Evolutionary conservation across 2,888 invertebrate genomes (phyloP), one percentile per base, ranked within the genome.

Genomic region (Slavum lentiscoides): DNA sequence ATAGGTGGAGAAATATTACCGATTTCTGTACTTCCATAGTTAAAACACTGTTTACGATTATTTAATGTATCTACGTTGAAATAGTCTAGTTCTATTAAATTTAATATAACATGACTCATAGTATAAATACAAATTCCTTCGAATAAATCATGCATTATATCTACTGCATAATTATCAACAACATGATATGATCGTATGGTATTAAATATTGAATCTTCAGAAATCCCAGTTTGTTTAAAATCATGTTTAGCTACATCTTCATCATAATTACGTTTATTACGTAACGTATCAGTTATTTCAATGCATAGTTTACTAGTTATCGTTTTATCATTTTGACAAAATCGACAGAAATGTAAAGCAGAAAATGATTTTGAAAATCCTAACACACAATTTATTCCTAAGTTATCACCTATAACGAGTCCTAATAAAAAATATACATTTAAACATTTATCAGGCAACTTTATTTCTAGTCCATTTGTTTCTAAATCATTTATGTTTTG

Each of bases 201-300:
- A 67, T 67, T 69, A 69, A 69, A 69, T 70, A 70, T 70, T 30
- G 70, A 58, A n/a, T 70, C n/a, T 70, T 70, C 55, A 19, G 17
- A 58, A 55, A 55, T 19, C 37, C 70, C 67, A 67, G 67, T 67
- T 43, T 21, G 43, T 37, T 67, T 43, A 49, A 13, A 43, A 21
- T 67, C 67, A 67, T 67, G 43, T 67, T 49, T 49, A 9, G n/a
- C 11, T 49, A 67, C 67, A 67, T 67, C 43, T 67, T 67, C 67
- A 67, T 43, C 15, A 67, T 67, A 67, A 67, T 67, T 67, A 21
- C 9, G 13, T 67, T 67, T 67, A 21, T 67, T 67, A 43, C 67
- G 67, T 13, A 67, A n/a, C n/a, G n/a, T n/a, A n/a, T n/a, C n/a
- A n/a, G n/a, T n/a, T n/a, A n/a, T n/a, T n/a, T n/a, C n/a, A n/a